These are phyloP conservation scores for Henricia sp. DNA, from an alignment of 53 echinoderm and acorn worm species.

Conservation along the genomic window DNA sequence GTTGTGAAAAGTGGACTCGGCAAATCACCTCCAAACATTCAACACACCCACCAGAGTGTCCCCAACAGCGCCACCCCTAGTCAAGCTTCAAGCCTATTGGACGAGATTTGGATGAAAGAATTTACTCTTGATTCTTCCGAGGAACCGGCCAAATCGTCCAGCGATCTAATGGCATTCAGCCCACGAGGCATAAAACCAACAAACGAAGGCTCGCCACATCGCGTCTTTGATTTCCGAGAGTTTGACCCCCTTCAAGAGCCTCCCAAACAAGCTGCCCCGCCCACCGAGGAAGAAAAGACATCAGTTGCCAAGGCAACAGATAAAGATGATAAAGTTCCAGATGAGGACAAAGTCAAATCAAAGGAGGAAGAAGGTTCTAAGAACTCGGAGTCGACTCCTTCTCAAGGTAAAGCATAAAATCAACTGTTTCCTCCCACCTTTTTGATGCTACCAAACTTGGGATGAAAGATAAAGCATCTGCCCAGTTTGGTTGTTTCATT, in stretches of 20 bases:
- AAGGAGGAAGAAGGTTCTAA: conserved; percentile 11
- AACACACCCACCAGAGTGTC: neutral
- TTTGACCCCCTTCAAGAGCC: conserved; percentile 75
- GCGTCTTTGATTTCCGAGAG: conserved; percentile 85
- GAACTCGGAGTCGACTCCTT: conserved; percentile 22
- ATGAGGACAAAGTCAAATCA: neutral
- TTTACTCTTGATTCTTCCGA: neutral
- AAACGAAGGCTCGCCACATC: conserved; percentile 30
- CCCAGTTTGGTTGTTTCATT: too few species aligned
- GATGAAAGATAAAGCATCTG: too few species aligned
- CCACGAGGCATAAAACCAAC: conserved; percentile 3
- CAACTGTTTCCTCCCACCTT: too few species aligned
- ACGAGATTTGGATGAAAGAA: conserved; percentile 34
- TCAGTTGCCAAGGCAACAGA: conserved; percentile 13
- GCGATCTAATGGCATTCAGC: conserved; percentile 80
- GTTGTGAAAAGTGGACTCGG: neutral
- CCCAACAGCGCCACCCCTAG: neutral
- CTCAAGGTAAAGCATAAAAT: conserved; percentile 19
- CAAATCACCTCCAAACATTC: neutral
- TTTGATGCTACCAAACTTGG: too few species aligned
- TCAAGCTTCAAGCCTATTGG: conserved; percentile 10
- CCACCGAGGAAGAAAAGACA: conserved; percentile 4
- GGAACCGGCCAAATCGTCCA: neutral
- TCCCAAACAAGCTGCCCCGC: conserved; percentile 8
- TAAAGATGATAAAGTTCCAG: neutral